A percentile compares a stretch with the other conserved stretches of the same genome.
phyloP scores from a whole-genome alignment of 2,113 vertebrate species.

The Cheirogaleus medius region DNA sequence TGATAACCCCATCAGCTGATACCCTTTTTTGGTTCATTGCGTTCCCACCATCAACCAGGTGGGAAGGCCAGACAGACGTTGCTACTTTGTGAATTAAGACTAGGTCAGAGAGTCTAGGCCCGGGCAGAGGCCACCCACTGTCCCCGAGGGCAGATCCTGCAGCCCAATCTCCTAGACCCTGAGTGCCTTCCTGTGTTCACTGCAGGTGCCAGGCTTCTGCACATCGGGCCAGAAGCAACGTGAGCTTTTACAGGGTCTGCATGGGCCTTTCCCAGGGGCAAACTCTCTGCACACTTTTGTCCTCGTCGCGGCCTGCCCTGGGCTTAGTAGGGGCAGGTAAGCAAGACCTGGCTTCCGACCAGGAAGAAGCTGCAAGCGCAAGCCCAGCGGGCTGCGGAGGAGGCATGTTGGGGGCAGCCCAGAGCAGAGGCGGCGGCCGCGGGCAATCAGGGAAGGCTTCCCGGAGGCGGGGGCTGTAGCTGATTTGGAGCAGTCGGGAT shows the following conservation, averaged over 20 bases:
- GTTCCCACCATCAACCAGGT: background rate
- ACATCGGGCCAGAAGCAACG: background rate
- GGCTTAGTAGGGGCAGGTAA: background rate
- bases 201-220: background rate
- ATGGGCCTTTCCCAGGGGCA: background rate
- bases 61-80: background rate
- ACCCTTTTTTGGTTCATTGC: background rate
- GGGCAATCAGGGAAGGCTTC: background rate
- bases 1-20: background rate
- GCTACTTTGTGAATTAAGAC: background rate
- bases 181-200: background rate
- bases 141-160: background rate
- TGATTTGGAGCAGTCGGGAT: background rate
- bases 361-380: background rate
- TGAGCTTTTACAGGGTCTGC: background rate
- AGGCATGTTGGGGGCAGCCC: background rate
- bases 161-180: background rate
- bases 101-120: background rate
- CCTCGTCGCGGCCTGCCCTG: background rate
- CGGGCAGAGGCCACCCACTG: background rate
- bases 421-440: rapidly evolving
- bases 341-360: background rate
- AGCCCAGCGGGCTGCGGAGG: background rate
- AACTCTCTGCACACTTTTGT: no score
- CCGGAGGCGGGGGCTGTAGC: background rate